Evolutionary conservation across 1,140 invertebrate species (phyloP), one percentile per base, ranked within the genome.

Genomic region (Drosophila seguyi): DNA sequence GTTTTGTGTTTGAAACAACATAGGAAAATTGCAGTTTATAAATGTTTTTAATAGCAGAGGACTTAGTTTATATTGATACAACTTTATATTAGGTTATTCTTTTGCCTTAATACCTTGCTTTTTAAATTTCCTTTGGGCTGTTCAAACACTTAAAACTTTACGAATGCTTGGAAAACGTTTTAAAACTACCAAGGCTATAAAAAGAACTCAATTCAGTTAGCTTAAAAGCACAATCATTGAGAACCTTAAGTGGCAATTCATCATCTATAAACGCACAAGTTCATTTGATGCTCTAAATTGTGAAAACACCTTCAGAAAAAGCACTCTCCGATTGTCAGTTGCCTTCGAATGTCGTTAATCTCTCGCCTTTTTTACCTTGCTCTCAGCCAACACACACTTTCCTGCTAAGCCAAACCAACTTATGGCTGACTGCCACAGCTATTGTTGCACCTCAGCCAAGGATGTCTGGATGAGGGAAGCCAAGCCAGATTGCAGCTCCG

Each of bases 361-460:
- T 45, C 4, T n/a, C n/a, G 20, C 6, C 8, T 27, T 16, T 45
- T 27, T 27, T 48, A 22, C 41, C 20, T 22, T 27, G 5, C 60
- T 41, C 14, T 13, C 10, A 34, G 31, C 25, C 25, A 29, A 34
- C 42, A 27, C 7, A 39, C 34, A 45, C 10, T 34, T 18, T 48
- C 16, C 16, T 48, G 5, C 36, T 22, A 50, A 60, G 13, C 31
- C 14, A 67, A 22, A 13, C 34, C 27, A 41, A 71, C 45, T 62
- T 65, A 71, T 57, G 50, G 68, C 52, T 38, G 50, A 34, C 20
- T 72, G 66, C 67, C 68, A 72, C n/a, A 34, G 68, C 29, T 18
- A 48, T 72, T 71, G 68, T 72, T 72, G 68, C 66, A 68, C 42
- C 61, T 52, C 38, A 20, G 66, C 56, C 62, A 65, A 65, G 62